Conservation (phyloP, 2,797 vertebrate species). For the Podarcis siculus region DNA sequence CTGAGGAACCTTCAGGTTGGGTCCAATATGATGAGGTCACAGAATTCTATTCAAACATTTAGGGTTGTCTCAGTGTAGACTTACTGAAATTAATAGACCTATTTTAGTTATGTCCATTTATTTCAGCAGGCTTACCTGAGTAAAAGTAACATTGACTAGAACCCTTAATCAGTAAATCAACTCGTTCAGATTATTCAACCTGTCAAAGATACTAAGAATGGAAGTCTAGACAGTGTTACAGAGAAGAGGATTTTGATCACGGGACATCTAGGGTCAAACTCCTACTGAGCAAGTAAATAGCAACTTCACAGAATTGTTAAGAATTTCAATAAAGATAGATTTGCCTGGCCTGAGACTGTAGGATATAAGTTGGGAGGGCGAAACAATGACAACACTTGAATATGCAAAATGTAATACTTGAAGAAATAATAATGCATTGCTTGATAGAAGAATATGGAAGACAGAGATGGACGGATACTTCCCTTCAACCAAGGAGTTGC, state of each 20-base stretch:
- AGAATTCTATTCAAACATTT: neutral
- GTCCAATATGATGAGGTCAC: too few species aligned
- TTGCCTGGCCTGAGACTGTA: neutral
- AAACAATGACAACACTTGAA: neutral
- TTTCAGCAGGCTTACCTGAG: too few species aligned
- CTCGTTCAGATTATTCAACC: neutral
- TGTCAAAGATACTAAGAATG: neutral
- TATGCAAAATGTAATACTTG: neutral
- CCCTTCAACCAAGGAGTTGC: conserved; percentile 17
- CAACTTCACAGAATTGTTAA: neutral
- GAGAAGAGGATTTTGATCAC: neutral
- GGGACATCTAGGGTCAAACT: neutral
- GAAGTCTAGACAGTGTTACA: neutral
- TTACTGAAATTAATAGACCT: too few species aligned
- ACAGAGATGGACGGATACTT: conserved; percentile 19
- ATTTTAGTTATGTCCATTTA: too few species aligned
- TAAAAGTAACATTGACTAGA: too few species aligned
- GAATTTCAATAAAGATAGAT: neutral
- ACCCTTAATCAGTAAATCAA: neutral
- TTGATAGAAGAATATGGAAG: conserved; percentile 36
- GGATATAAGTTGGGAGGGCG: neutral
- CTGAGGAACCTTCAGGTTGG: too few species aligned
- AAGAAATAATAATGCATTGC: neutral
- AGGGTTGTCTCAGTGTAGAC: too few species aligned
- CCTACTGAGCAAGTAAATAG: neutral